Conservation (phyloP, 1,140 invertebrate species). For the Temnothorax curvispinosus region DNA sequence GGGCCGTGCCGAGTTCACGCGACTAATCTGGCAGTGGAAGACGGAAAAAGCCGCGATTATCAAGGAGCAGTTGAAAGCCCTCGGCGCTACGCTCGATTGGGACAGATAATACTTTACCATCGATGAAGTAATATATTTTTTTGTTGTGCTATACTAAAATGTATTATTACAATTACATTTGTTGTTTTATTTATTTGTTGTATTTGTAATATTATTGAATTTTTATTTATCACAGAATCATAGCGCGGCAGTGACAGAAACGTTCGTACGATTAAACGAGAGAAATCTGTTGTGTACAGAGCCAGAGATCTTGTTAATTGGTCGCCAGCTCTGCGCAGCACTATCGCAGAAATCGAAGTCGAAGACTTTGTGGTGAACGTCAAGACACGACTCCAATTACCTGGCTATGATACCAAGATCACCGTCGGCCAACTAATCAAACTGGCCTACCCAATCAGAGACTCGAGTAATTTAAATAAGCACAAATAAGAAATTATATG, state of each 20-base stretch:
- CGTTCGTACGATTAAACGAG: slow-evolving; percentile 94
- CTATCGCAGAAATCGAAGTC: slow-evolving; percentile 99
- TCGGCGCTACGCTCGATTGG: slow-evolving; percentile 98
- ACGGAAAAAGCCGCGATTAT: slow-evolving; percentile 90
- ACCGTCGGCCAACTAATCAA: slow-evolving; percentile 95
- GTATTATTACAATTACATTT: slow-evolving; percentile 35
- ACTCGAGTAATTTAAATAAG: slow-evolving; percentile 83
- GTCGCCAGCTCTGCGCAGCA: slow-evolving; percentile 95
- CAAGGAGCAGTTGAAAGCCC: slow-evolving; percentile 91
- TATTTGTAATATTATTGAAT: not conserved
- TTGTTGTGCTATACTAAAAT: slow-evolving; percentile 24
- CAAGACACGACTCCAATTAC: slow-evolving; percentile 91
- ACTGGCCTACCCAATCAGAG: slow-evolving; percentile 93
- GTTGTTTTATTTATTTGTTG: not conserved
- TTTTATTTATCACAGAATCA: slow-evolving; percentile 83
- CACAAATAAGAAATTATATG: slow-evolving; percentile 33
- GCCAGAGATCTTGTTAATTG: slow-evolving; percentile 96
- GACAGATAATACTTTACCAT: slow-evolving; percentile 96
- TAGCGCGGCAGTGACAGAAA: slow-evolving; percentile 93
- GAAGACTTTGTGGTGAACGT: slow-evolving; percentile 89
- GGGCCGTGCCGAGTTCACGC: slow-evolving; percentile 88
- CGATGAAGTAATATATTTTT: slow-evolving; percentile 87
- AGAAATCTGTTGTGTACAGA: slow-evolving; percentile 93
- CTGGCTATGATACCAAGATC: slow-evolving; percentile 93
- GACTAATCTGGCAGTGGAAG: slow-evolving; percentile 92